Base-by-base conservation (phyloP, 2,888 invertebrate species). In the Lasioglossum morio region DNA sequence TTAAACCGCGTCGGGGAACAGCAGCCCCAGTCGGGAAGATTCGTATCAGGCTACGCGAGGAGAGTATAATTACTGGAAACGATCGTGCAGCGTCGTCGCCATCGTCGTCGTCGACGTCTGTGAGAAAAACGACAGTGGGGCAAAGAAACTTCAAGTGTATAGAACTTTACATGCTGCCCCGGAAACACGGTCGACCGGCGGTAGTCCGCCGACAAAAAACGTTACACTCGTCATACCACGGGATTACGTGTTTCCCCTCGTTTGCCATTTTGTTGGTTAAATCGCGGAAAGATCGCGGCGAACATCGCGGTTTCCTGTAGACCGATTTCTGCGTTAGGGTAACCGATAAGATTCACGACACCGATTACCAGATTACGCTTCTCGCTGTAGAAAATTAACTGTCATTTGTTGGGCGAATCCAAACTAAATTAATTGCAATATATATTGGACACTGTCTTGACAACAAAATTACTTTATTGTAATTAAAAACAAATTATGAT, bases 131-230 rank as follows among this genome's bases (percentile, higher is more conserved):
- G 34, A 66, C 74, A 72, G 46, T 12, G 70, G 27, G 60, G 23
- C 19, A 82, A 66, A 75, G 75, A 85, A 83, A 53, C 46, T 72
- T 23, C 23, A 16, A 72, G 75, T 75, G 78, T 82, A 63, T 75
- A 66, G 75, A 75, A 75, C 43, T 82, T 82, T 63, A 75, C 72
- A 53, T 75, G 78, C 60, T 73, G 60, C 40, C 30, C 57, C 66
- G 69, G 82, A 75, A 82, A 53, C 84, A 57, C 34, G 78, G 78
- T 82, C 60, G 48, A 69, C 46, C 60, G 46, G 40, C 10, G 72
- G n/a, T 37, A 43, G 23, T 37, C 14, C 53, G 34, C n/a, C 14
- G n/a, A 34, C 70, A 84, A 84, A 84, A 82, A 84, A 82, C 74
- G 46, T 63, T 43, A 72, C 82, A 78, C 78, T 72, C 63, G 78